Conservation (phyloP, 2,888 invertebrate genomes). For the Tethea ocularis region DNA sequence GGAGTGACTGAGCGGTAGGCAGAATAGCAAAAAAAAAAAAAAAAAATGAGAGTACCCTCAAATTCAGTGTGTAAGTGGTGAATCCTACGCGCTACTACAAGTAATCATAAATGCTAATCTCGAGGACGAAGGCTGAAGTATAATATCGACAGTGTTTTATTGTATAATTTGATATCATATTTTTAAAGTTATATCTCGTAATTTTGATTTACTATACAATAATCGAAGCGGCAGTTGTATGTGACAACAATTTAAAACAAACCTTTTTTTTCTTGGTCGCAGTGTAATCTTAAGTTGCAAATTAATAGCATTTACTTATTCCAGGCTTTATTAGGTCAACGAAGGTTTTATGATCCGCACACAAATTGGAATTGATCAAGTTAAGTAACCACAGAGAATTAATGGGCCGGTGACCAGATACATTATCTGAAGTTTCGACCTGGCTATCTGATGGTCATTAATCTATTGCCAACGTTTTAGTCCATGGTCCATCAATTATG, state of each 20-base stretch:
- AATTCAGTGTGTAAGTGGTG: too few relatives aligned
- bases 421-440: conserved; percentile 75
- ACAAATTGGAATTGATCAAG: conserved; percentile 61
- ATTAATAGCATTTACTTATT: conserved; percentile 34
- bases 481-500: conserved; percentile 70
- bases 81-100: too few relatives aligned
- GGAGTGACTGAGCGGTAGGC: too few relatives aligned
- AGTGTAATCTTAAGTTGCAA: too few relatives aligned
- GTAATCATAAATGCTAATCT: too few relatives aligned
- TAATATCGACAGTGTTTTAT: conserved; percentile 61
- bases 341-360: conserved; percentile 6
- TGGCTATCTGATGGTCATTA: conserved; percentile 73
- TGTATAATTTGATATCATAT: conserved; percentile 32
- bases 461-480: conserved; percentile 75
- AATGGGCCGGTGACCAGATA: conserved; percentile 75
- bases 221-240: not conserved
- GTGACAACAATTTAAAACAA: not conserved
- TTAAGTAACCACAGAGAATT: conserved; percentile 76
- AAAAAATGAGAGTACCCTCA: too few relatives aligned
- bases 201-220: conserved; percentile 12
- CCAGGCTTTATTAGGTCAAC: conserved; percentile 35
- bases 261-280: too few relatives aligned
- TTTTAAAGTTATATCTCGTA: conserved; percentile 19
- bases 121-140: too few relatives aligned
- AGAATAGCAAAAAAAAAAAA: too few relatives aligned